phyloP scores from a whole-genome alignment of 2,888 invertebrate genomes.

The Falcaria lacertinaria region DNA sequence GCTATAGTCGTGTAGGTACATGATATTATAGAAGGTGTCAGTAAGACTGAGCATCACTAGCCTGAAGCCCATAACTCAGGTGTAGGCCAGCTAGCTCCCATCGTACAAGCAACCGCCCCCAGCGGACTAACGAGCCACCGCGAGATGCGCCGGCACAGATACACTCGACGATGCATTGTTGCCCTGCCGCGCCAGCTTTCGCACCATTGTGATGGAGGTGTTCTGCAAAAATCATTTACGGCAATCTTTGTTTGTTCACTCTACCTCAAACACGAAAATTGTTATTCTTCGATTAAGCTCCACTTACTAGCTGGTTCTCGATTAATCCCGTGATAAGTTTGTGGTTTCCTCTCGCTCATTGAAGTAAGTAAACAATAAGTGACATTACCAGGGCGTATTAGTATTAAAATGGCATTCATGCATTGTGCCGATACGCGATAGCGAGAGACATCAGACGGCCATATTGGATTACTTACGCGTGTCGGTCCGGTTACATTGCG shows the following conservation, averaged over 20 bases:
- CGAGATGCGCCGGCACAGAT: slow-evolving; percentile 68
- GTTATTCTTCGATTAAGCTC: background rate
- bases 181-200: slow-evolving; percentile 73
- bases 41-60: slow-evolving; percentile 43
- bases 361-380: slow-evolving; percentile 73
- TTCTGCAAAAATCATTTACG: slow-evolving; percentile 59
- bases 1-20: background rate
- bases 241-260: slow-evolving; percentile 74
- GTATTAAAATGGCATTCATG: slow-evolving; percentile 77
- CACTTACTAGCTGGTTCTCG: background rate
- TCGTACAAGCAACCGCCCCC: slow-evolving; percentile 64
- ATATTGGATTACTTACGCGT: slow-evolving; percentile 77
- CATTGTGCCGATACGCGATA: slow-evolving; percentile 66
- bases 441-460: slow-evolving; percentile 62
- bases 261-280: background rate
- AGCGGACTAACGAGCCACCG: slow-evolving; percentile 71
- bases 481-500: slow-evolving; percentile 75
- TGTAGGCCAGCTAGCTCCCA: slow-evolving; percentile 42
- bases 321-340: slow-evolving; percentile 15
- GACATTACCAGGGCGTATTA: slow-evolving; percentile 67
- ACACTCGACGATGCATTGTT: slow-evolving; percentile 70
- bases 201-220: slow-evolving; percentile 72
- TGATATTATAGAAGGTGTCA: slow-evolving; percentile 14
- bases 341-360: slow-evolving; percentile 53
- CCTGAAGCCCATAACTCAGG: slow-evolving; percentile 36